These are phyloP conservation scores for Globia sparganii DNA, from an alignment of 2,888 invertebrate species.

Conservation along the genomic window DNA sequence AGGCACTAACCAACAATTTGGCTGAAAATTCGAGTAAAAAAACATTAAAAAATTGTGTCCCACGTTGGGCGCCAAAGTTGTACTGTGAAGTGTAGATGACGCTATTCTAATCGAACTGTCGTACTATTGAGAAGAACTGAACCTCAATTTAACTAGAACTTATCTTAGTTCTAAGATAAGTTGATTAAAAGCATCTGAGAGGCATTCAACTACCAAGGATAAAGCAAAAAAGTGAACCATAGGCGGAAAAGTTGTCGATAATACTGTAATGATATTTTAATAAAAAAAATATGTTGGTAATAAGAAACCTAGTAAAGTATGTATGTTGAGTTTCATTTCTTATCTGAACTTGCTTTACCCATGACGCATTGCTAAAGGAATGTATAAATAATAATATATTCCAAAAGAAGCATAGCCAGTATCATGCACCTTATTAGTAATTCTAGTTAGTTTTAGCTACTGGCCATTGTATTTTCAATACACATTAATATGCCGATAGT, in stretches of 20 bases:
- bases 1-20: slow-evolving; percentile 86
- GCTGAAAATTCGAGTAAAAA: slow-evolving; percentile 71
- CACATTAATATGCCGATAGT: slow-evolving; percentile 25
- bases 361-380: slow-evolving; percentile 26
- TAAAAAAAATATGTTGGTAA: not conserved
- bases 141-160: too few species aligned
- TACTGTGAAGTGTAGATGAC: not conserved
- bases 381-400: slow-evolving; percentile 29
- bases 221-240: not conserved
- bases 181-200: not conserved
- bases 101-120: not conserved
- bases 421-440: slow-evolving; percentile 27
- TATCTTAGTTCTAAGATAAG: not conserved
- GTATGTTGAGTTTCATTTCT: not conserved
- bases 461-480: slow-evolving; percentile 36
- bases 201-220: not conserved
- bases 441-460: slow-evolving; percentile 45
- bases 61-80: slow-evolving; percentile 29
- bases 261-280: not conserved
- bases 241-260: not conserved
- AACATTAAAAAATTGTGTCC: not conserved
- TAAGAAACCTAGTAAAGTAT: not conserved
- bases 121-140: not conserved
- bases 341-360: slow-evolving; percentile 2
- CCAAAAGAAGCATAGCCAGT: slow-evolving; percentile 6